These are phyloP conservation scores for Invenusta paracnida DNA, from an alignment of 2,888 invertebrate species.

Conservation along the genomic window DNA sequence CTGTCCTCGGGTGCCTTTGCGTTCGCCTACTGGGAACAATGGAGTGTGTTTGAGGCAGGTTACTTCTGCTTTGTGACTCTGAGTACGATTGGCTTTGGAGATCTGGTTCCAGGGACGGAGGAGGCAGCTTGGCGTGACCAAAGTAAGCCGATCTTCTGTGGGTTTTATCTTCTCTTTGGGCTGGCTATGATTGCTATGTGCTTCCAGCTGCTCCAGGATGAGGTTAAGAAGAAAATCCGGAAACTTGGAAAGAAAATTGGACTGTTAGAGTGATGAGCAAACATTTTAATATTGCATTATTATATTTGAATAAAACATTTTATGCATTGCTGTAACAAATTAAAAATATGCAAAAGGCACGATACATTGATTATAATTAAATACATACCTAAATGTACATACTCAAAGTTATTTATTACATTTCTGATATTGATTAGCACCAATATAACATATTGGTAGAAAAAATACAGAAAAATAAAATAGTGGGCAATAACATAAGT, in stretches of 20 bases:
- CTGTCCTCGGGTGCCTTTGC: slow-evolving; percentile 37
- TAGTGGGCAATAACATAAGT: too few relatives aligned
- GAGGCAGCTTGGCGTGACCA: slow-evolving; percentile 35
- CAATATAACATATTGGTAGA: too few relatives aligned
- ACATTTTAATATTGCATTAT: too few relatives aligned
- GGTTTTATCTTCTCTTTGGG: slow-evolving; percentile 42
- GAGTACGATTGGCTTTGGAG: slow-evolving; percentile 45
- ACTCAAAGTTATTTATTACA: too few relatives aligned
- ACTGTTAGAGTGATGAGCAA: too few relatives aligned
- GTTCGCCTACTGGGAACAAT: slow-evolving; percentile 42
- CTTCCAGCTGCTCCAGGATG: slow-evolving; percentile 44
- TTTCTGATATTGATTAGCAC: too few relatives aligned
- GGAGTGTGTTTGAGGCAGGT: slow-evolving; percentile 41
- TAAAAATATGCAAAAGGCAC: too few relatives aligned
- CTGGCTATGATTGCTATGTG: slow-evolving; percentile 45
- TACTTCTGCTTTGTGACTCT: slow-evolving; percentile 44
- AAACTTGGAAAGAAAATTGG: slow-evolving; percentile 34
- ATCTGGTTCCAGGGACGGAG: slow-evolving; percentile 41
- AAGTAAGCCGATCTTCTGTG: slow-evolving; percentile 42
- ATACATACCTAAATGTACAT: too few relatives aligned
- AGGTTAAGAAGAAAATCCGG: slow-evolving; percentile 38
- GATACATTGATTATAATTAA: too few relatives aligned
- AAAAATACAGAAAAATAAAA: too few relatives aligned
- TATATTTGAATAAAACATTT: too few relatives aligned
- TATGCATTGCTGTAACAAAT: too few relatives aligned